Evolutionary conservation across 2,797 vertebrate genomes (phyloP).

Genomic region (Squalus acanthias): DNA sequence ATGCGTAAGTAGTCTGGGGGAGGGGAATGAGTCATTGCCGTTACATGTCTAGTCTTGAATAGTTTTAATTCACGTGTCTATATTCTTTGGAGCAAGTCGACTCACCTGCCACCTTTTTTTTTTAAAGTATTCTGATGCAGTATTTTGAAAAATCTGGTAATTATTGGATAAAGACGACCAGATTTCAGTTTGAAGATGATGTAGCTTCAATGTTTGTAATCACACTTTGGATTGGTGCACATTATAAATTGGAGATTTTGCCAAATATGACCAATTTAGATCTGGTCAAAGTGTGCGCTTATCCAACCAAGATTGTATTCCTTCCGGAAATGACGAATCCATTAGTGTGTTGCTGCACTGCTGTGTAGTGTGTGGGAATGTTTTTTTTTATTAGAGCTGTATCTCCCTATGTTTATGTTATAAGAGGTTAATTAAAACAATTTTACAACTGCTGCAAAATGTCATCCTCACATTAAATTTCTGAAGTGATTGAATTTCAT

Average conservation of each 20-base stretch:
- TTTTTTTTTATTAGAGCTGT: slow-evolving; percentile 41
- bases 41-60: too few species aligned
- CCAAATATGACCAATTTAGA: background rate
- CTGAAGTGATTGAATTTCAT: slow-evolving; percentile 53
- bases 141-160: too few species aligned
- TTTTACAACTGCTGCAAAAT: slow-evolving; percentile 61
- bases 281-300: background rate
- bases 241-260: background rate
- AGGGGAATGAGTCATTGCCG: too few species aligned
- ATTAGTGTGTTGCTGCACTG: background rate
- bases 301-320: background rate
- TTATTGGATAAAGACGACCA: too few species aligned
- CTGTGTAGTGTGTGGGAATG: background rate
- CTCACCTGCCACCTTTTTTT: too few species aligned
- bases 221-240: background rate
- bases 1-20: too few species aligned
- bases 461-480: slow-evolving; percentile 61
- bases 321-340: background rate
- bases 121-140: too few species aligned
- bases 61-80: too few species aligned
- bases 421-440: slow-evolving; percentile 79
- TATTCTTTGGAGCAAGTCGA: too few species aligned
- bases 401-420: slow-evolving; percentile 63
- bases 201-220: background rate
- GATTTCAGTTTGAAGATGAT: too few species aligned